Conservation (phyloP, 2,888 invertebrate species). For the Erpobdella octoculata region DNA sequence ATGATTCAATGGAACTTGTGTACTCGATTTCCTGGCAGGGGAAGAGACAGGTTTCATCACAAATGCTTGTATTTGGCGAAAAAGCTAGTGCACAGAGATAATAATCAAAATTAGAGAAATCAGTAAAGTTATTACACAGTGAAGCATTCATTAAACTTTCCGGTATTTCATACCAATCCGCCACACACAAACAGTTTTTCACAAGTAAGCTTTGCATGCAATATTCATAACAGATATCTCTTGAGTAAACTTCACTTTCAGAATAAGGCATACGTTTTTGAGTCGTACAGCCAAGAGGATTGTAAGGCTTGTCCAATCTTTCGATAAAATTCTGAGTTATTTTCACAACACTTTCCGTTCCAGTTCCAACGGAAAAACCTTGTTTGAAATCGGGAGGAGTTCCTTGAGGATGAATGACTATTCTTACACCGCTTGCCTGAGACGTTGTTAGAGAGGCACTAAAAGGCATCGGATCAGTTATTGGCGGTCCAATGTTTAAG, state of each 20-base stretch:
- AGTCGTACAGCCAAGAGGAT: not conserved
- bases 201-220: slow-evolving; percentile 8
- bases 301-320: slow-evolving; percentile 14
- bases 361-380: slow-evolving; percentile 16
- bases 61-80: not conserved
- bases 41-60: not conserved
- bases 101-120: not conserved
- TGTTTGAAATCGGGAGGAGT: slow-evolving; percentile 6
- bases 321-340: not conserved
- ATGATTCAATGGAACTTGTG: not conserved
- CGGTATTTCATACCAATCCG: not conserved
- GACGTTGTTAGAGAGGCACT: slow-evolving; percentile 6
- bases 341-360: slow-evolving; percentile 12
- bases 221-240: not conserved
- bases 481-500: slow-evolving; percentile 17
- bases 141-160: not conserved
- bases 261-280: not conserved
- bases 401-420: slow-evolving; percentile 3
- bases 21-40: slow-evolving; percentile 12
- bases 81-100: not conserved
- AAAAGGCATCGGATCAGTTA: not conserved
- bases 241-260: not conserved
- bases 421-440: not conserved
- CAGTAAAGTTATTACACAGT: not conserved
- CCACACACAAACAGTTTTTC: not conserved